Percentiles rank a stretch among this genome's conserved stretches.
Conservation (phyloP, 2,888 invertebrate species). For the Idaea aversata region DNA sequence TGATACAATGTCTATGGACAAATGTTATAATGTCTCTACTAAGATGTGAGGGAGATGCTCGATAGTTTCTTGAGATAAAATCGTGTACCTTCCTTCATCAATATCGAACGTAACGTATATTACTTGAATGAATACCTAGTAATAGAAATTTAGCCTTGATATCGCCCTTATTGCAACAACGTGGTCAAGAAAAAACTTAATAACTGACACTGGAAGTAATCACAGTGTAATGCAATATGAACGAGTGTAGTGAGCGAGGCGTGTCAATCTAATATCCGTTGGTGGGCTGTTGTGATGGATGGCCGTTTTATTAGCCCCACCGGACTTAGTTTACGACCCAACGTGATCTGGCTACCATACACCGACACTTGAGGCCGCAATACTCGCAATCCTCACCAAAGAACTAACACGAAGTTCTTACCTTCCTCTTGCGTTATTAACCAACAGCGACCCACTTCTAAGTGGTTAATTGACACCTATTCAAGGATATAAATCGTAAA, state of each 20-base stretch:
- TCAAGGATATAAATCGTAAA: conserved; percentile 30
- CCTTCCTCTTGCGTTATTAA: neutral
- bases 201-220: conserved; percentile 42
- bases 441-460: conserved; percentile 20
- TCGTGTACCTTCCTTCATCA: conserved; percentile 39
- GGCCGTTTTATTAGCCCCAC: conserved; percentile 61
- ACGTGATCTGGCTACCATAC: conserved; percentile 37
- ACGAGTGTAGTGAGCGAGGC: conserved; percentile 59
- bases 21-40: no score
- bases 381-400: conserved; percentile 9
- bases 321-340: conserved; percentile 48
- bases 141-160: conserved; percentile 29
- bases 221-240: conserved; percentile 55
- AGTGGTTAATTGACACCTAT: conserved; percentile 33
- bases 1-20: no score
- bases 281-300: conserved; percentile 65
- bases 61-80: conserved; percentile 43
- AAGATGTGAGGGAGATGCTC: conserved; percentile 21
- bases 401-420: conserved; percentile 11
- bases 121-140: conserved; percentile 4
- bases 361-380: neutral
- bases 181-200: conserved; percentile 32
- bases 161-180: conserved; percentile 11
- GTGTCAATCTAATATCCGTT: conserved; percentile 76
- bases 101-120: no score